Percentiles rank a stretch among this genome's conserved stretches.
Conservation (phyloP, 1,140 invertebrate genomes). For the Drosophila neocordata region DNA sequence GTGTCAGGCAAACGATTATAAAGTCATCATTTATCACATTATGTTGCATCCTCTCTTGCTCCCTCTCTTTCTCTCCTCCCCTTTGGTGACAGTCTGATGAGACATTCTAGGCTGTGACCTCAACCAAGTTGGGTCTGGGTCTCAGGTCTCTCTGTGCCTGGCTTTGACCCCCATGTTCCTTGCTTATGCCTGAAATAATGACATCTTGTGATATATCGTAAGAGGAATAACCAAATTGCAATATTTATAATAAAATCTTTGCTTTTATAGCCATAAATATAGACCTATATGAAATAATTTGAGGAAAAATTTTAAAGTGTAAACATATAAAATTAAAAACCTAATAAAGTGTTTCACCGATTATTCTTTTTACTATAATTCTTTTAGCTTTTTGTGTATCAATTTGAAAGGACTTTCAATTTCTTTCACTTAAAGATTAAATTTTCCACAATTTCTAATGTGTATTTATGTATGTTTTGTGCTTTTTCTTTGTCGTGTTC, state of each 20-base stretch:
- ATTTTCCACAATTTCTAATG: constrained; percentile 20
- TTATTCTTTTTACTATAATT: constrained; percentile 2
- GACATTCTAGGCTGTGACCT: constrained; percentile 41
- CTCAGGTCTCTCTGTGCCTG: constrained; percentile 12
- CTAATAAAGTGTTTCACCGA: too few relatives aligned
- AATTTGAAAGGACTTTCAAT: background rate
- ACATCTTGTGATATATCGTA: constrained; percentile 54
- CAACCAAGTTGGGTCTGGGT: constrained; percentile 28
- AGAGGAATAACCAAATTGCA: background rate
- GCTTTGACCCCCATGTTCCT: background rate
- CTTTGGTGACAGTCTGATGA: constrained; percentile 57
- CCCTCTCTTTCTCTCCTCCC: constrained; percentile 7
- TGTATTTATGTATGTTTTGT: background rate
- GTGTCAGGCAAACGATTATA: constrained; percentile 77
- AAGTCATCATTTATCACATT: constrained; percentile 81
- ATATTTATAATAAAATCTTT: background rate
- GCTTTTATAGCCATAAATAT: constrained; percentile 35
- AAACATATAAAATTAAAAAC: too few relatives aligned
- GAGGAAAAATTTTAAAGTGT: background rate
- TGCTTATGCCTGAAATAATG: constrained; percentile 52
- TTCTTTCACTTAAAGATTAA: background rate
- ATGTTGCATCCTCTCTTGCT: constrained; percentile 44
- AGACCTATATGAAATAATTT: constrained; percentile 31
- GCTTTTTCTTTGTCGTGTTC: background rate
- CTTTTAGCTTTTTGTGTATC: too few relatives aligned